Evolutionary conservation across 2,113 vertebrate genomes (phyloP).

Genomic region (Lasiurus borealis): DNA sequence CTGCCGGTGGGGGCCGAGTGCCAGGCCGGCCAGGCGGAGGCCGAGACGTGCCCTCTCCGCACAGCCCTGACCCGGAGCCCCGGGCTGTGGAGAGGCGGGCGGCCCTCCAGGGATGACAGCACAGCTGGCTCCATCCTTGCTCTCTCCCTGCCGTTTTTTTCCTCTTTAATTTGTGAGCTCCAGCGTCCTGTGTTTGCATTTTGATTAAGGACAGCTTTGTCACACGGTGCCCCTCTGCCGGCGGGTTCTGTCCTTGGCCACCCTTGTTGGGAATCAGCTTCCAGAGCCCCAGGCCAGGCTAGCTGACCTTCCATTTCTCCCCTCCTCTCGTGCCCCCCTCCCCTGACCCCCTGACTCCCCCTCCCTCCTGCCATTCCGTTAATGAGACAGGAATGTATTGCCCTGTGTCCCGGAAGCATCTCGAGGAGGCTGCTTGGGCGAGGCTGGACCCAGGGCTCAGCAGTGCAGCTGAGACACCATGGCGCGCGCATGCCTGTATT

Average conservation of each 20-base stretch:
- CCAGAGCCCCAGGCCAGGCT: neutral
- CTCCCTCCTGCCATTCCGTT: neutral
- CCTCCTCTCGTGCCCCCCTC: rapidly evolving
- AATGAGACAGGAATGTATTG: too few relatives aligned
- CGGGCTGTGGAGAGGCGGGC: neutral
- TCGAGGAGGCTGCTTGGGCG: neutral
- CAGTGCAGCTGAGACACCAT: rapidly evolving
- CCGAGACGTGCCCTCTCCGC: neutral
- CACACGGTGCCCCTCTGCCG: neutral
- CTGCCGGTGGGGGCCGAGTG: rapidly evolving
- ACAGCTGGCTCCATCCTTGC: neutral
- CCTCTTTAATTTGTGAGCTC: neutral
- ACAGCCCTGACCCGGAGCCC: neutral
- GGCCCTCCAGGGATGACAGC: neutral
- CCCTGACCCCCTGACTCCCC: too few relatives aligned
- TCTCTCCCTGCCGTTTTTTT: neutral
- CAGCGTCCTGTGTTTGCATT: neutral
- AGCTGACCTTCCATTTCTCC: neutral
- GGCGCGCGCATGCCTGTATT: rapidly evolving
- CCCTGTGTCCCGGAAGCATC: neutral
- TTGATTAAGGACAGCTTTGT: neutral
- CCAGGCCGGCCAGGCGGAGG: neutral
- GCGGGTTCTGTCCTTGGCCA: neutral
- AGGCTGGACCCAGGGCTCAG: neutral
- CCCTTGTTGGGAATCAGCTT: neutral